phyloP scores from a whole-genome alignment of 2,797 vertebrate genomes.

The Chlorospingus flavigularis region DNA sequence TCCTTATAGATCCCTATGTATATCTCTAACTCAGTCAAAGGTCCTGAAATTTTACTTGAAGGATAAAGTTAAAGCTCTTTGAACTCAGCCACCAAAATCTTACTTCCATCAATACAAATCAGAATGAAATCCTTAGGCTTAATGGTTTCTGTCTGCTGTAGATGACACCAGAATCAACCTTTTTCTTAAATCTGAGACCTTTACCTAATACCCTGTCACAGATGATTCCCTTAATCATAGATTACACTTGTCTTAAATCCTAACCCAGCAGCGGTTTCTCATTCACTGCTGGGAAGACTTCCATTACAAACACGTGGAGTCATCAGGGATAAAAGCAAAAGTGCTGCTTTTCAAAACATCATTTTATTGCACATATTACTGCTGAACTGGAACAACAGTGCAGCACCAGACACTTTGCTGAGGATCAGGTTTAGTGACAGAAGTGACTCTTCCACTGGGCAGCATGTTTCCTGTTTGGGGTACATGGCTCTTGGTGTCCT shows the following conservation, averaged over 20 bases:
- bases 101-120: neutral
- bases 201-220: neutral
- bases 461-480: neutral
- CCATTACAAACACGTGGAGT: neutral
- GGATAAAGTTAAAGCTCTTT: neutral
- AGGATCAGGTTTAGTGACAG: neutral
- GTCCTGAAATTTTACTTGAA: neutral
- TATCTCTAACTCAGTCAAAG: neutral
- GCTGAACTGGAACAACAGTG: neutral
- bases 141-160: neutral
- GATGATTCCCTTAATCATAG: constrained; percentile 17
- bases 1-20: neutral
- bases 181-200: constrained; percentile 6
- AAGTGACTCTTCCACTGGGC: neutral
- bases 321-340: neutral
- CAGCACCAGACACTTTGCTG: neutral
- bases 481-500: accelerated
- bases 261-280: neutral
- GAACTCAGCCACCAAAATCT: neutral
- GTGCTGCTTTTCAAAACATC: neutral
- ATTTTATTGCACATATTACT: neutral
- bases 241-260: constrained; percentile 8
- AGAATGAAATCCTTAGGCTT: neutral
- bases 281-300: neutral
- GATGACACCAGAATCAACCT: neutral